Percentiles rank a stretch among this genome's conserved stretches.
Evolutionary conservation across 1,140 invertebrate species (phyloP).

Genomic region (Aphaenogaster floridana): DNA sequence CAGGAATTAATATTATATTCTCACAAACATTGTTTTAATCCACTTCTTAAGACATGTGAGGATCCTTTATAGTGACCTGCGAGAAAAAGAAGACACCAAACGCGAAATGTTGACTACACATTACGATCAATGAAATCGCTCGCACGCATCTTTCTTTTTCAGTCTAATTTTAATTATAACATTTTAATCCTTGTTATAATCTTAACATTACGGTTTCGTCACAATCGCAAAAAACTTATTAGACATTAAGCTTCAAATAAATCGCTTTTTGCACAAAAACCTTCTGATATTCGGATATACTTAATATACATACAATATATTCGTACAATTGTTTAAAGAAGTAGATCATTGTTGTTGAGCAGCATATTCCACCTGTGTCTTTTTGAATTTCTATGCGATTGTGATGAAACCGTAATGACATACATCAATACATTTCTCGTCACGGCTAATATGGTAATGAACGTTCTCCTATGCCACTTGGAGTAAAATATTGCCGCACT

Average conservation of each 20-base stretch:
- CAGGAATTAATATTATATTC: conserved; percentile 8
- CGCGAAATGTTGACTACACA: neutral
- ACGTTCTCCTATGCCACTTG: neutral
- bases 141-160: neutral
- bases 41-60: neutral
- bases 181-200: conserved; percentile 16
- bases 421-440: neutral
- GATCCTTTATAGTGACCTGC: neutral
- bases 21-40: neutral
- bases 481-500: conserved; percentile 30
- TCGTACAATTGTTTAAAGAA: neutral
- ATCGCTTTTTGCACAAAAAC: neutral
- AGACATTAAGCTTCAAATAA: neutral
- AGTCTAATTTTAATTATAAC: conserved; percentile 16
- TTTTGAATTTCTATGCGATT: conserved; percentile 1
- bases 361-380: neutral
- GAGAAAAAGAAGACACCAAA: neutral
- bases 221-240: too few relatives aligned
- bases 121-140: neutral
- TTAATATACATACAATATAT: conserved; percentile 24
- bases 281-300: neutral
- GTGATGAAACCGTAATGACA: neutral
- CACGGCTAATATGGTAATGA: neutral
- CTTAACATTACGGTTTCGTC: neutral
- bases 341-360: conserved; percentile 8